Conservation (phyloP, 2,888 invertebrate species). For the Chloroclystis v-ata region DNA sequence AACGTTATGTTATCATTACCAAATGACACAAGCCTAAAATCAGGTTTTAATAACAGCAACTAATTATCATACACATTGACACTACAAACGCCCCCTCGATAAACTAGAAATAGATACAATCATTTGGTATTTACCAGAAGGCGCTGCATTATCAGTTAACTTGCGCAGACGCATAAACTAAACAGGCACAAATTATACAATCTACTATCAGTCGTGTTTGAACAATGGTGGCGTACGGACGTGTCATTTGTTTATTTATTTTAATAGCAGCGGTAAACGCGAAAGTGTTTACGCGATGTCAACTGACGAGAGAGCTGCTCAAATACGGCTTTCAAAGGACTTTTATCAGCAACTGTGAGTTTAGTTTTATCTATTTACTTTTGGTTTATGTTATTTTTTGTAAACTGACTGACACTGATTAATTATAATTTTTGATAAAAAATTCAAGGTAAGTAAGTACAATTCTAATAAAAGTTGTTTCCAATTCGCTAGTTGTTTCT, state of each 20-base stretch:
- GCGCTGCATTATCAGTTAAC: neutral
- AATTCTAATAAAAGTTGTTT: too few relatives aligned
- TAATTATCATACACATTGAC: too few relatives aligned
- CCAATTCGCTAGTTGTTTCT: too few relatives aligned
- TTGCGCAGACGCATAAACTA: constrained; percentile 44
- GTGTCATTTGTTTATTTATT: constrained; percentile 43
- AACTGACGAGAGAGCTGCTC: constrained; percentile 81
- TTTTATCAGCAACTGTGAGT: constrained; percentile 85
- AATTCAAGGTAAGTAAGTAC: too few relatives aligned
- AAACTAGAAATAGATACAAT: too few relatives aligned
- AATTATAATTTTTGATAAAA: too few relatives aligned
- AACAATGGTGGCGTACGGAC: constrained; percentile 50
- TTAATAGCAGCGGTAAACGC: constrained; percentile 44
- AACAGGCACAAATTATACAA: constrained; percentile 30
- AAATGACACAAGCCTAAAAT: too few relatives aligned
- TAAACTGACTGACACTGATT: too few relatives aligned
- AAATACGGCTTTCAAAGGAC: constrained; percentile 81
- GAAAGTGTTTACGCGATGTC: constrained; percentile 82
- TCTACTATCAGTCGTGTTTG: constrained; percentile 44
- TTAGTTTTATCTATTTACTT: constrained; percentile 6
- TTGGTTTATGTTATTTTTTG: neutral
- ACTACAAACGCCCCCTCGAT: too few relatives aligned
- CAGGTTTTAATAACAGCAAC: too few relatives aligned
- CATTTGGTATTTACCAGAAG: too few relatives aligned
- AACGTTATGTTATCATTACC: too few relatives aligned